phyloP scores from a whole-genome alignment of 2,113 vertebrate species.

The Hemiscyllium ocellatum region DNA sequence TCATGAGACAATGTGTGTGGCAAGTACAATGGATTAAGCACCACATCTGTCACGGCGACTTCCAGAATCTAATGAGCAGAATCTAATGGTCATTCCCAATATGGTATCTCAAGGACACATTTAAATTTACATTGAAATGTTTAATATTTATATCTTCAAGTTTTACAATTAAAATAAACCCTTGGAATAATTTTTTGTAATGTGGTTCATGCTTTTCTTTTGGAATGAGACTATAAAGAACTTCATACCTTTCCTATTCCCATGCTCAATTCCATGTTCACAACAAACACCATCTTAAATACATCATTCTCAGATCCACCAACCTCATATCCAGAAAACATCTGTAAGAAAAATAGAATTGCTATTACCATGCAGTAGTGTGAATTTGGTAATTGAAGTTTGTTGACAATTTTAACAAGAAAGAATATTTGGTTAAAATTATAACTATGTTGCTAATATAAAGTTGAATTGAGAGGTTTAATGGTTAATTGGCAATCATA shows the following conservation, averaged over 20 bases:
- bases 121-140: not conserved
- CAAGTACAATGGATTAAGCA: not conserved
- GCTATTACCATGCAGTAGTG: not conserved
- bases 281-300: slow-evolving; percentile 74
- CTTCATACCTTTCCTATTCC: slow-evolving; percentile 63
- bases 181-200: not conserved
- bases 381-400: not conserved
- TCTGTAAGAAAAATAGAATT: slow-evolving; percentile 7
- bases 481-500: not conserved
- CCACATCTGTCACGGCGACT: not conserved
- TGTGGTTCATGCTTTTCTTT: not conserved
- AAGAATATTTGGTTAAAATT: not conserved
- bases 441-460: not conserved
- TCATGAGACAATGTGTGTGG: not conserved
- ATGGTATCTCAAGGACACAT: not conserved
- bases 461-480: not conserved
- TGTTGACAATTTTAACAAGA: not conserved
- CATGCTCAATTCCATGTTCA: slow-evolving; percentile 73
- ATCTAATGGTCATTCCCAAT: not conserved
- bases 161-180: not conserved
- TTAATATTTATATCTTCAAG: not conserved
- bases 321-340: not conserved
- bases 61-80: not conserved
- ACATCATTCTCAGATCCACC: not conserved
- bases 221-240: not conserved